Conservation (phyloP, 2,888 invertebrate species). For the Patella pellucida region DNA sequence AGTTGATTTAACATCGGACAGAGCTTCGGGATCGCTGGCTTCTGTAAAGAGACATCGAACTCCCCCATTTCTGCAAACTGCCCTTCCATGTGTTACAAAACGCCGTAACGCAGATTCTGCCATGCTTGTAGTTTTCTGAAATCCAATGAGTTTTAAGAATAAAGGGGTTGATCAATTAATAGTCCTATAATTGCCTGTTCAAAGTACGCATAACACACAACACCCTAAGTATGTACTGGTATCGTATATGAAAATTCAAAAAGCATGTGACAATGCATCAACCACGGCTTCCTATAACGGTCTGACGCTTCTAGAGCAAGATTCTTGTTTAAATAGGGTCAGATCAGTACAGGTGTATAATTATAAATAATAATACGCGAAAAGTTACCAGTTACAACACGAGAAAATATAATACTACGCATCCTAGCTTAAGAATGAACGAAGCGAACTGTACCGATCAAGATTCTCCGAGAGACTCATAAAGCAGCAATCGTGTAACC, state of each 20-base stretch:
- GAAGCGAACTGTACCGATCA: slow-evolving; percentile 5
- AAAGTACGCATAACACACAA: too few species aligned
- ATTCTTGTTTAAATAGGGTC: slow-evolving; percentile 3
- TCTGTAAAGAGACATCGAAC: slow-evolving; percentile 17
- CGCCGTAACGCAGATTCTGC: slow-evolving; percentile 38
- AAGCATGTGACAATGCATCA: too few species aligned
- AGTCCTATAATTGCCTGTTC: too few species aligned
- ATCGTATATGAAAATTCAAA: too few species aligned
- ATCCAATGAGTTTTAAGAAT: too few species aligned
- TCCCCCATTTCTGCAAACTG: slow-evolving; percentile 29
- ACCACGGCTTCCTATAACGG: too few species aligned
- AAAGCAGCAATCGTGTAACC: neutral
- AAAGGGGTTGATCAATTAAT: too few species aligned
- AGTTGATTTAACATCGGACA: slow-evolving; percentile 3
- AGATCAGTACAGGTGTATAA: slow-evolving; percentile 1
- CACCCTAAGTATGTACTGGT: too few species aligned
- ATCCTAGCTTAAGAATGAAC: slow-evolving; percentile 5
- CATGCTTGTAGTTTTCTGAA: slow-evolving; percentile 5
- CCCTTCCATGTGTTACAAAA: slow-evolving; percentile 33
- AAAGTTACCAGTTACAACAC: neutral
- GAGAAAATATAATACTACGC: neutral
- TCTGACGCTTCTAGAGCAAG: too few species aligned
- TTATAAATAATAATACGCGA: slow-evolving; percentile 9
- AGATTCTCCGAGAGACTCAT: slow-evolving; percentile 1
- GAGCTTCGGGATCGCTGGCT: slow-evolving; percentile 20